These are phyloP conservation scores for Falco naumanni DNA, from an alignment of 2,797 vertebrate species.

Conservation along the genomic window DNA sequence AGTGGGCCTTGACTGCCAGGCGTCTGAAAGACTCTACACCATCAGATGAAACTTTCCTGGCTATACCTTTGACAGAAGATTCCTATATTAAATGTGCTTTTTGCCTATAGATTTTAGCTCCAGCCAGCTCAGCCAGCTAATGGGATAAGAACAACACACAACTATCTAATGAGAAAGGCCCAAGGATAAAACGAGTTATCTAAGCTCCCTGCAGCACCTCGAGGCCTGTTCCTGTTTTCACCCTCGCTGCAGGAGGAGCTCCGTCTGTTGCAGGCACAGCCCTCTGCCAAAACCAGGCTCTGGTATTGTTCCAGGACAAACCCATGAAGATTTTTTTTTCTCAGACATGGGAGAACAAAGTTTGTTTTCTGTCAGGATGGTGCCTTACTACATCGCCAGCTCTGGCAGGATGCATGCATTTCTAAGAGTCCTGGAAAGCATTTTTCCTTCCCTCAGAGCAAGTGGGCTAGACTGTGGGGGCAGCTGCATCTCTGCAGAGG, in stretches of 20 bases:
- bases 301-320: conserved; percentile 31
- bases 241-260: not conserved
- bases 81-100: not conserved
- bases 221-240: not conserved
- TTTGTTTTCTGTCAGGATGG: not conserved
- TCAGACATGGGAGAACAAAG: not conserved
- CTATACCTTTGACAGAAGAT: not conserved
- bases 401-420: not conserved
- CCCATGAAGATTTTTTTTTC: not conserved
- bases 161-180: not conserved
- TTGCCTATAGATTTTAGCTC: not conserved
- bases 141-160: not conserved
- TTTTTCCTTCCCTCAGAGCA: not conserved
- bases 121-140: not conserved
- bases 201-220: not conserved
- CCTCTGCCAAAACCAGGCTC: not conserved
- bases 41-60: not conserved
- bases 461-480: not conserved
- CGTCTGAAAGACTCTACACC: not conserved
- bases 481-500: not conserved
- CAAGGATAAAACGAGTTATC: not conserved
- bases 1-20: not conserved
- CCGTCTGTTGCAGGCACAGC: not conserved
- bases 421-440: not conserved
- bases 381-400: not conserved